Evolutionary conservation across 2,888 invertebrate species (phyloP).

Genomic region (Limnephilus rhombicus): DNA sequence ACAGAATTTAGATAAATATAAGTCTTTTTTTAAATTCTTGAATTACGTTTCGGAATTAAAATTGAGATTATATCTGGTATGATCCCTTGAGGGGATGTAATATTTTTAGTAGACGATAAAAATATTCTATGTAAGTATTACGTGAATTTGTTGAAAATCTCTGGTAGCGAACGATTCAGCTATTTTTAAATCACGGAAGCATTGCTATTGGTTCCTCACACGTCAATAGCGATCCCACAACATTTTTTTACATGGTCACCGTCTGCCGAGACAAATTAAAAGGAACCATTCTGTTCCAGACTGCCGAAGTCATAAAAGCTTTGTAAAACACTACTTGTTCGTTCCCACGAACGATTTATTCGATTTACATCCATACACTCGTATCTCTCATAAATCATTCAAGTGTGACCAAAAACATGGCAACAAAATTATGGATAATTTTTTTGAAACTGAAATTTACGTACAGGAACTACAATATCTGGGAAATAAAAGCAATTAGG

Average conservation of each 20-base stretch:
- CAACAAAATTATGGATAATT: neutral
- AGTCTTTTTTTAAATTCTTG: neutral
- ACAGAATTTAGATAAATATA: neutral
- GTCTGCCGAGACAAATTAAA: no score
- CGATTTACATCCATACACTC: no score
- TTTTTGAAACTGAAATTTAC: neutral
- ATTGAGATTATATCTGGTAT: neutral
- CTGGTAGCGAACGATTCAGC: no score
- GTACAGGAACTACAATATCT: neutral
- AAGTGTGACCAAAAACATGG: neutral
- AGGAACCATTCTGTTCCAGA: no score
- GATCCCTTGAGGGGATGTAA: neutral
- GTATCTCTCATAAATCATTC: neutral
- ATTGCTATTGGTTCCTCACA: no score
- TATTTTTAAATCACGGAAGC: no score
- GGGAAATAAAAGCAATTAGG: neutral
- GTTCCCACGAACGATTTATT: no score
- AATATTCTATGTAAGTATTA: neutral
- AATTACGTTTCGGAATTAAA: neutral
- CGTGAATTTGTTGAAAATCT: neutral
- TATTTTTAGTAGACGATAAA: no score
- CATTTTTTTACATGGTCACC: no score
- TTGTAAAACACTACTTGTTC: no score
- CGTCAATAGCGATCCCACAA: no score
- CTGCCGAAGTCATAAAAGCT: no score